These are phyloP conservation scores for human (Homo sapiens) DNA, from an alignment of 2,113 vertebrate species.

Conservation along the genomic window GRCh38 chr4:178144001-178144500, in stretches of 20 bases:
- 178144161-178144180: not conserved
- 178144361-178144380: not conserved
- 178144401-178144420: not conserved
- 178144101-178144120: not conserved
- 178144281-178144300: not conserved
- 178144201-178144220: not conserved
- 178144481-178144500: not conserved
- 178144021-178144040: not conserved
- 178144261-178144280: not conserved
- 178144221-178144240: not conserved
- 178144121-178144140: not conserved
- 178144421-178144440: not conserved
- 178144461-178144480: not conserved
- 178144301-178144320: not conserved
- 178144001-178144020: not conserved
- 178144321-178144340: not conserved
- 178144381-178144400: not conserved
- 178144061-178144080: not conserved
- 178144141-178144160: not conserved
- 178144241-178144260: not conserved
- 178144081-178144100: not conserved
- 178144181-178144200: not conserved
- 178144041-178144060: not conserved
- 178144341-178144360: rapidly evolving
- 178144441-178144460: not conserved